Conservation (phyloP, 2,797 vertebrate genomes). For the Dendrocincla tyrannina region DNA sequence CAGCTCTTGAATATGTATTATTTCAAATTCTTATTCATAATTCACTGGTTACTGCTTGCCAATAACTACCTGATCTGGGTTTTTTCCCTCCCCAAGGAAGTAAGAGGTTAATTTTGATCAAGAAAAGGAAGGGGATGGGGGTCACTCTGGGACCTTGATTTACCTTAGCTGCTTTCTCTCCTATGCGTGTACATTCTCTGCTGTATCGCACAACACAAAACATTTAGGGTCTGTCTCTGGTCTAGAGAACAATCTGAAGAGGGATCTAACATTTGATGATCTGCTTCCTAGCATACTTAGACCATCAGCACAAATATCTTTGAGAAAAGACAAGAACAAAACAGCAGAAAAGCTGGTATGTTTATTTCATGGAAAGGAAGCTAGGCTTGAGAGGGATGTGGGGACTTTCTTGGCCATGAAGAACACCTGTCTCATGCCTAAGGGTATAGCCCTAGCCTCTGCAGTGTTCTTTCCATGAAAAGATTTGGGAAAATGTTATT, state of each 20-base stretch:
- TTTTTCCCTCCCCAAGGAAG: not conserved
- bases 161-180: not conserved
- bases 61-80: not conserved
- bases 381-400: not conserved
- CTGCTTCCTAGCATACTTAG: not conserved
- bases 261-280: not conserved
- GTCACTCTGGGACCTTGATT: not conserved
- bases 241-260: not conserved
- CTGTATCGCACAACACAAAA: not conserved
- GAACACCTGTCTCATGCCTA: not conserved
- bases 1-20: not conserved
- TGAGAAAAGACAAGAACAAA: not conserved
- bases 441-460: not conserved
- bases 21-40: constrained; percentile 21
- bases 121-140: not conserved
- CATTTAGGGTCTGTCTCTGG: not conserved
- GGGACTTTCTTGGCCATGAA: not conserved
- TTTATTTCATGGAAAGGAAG: not conserved
- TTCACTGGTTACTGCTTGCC: not conserved
- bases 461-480: not conserved
- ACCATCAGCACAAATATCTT: not conserved
- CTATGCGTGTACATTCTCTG: not conserved
- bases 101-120: constrained; percentile 27
- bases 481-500: not conserved
- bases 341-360: not conserved